Base-by-base conservation (phyloP, 2,797 vertebrate genomes). In the Tokudaia tokunoshimensis region DNA sequence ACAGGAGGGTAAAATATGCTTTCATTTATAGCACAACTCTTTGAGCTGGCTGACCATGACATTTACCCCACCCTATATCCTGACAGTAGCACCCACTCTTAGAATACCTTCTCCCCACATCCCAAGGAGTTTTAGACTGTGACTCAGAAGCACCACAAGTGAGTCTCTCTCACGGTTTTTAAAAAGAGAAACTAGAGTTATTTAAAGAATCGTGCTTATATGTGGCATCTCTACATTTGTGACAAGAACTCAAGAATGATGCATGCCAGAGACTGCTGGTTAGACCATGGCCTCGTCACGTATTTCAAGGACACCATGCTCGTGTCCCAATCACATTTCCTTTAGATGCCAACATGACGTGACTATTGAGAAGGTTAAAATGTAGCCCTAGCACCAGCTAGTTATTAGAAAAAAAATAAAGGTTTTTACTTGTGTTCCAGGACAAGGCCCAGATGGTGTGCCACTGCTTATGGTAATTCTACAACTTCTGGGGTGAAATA, bases 1-100 rank as follows among this genome's bases (percentile, higher is more conserved):
- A 92, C 67, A 57, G 31, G 95, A 97, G 95, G 90, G 87, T 96
- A 93, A 97, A 98, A 96, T 44, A 13, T 88, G 82, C 94, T 81
- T 92, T 22, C 80, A 83, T 90, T 81, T 26, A 59, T 59, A 83
- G 91, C 94, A 98, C 97, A 90, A 79, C 95, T 86, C 97, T 81
- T 89, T 91, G 93, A 85, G 91, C 94, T 67, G 52, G 34, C 96
- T 94, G 82, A 34, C 1, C 0, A 37, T 94, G 44, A 6, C 44
- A 26, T 65, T 86, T 91, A 22, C 10, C 20, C 4, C 22, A 6
- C 41, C 26, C 61, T 89, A 1, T 8, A 34, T 94, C 82, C 78
- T 96, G 96, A 96, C 74, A 78, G 26, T 88, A 82, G 74, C 78
- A 65, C 96, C 76, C 89, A 93, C 61, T 86, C 37, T 87, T 29